These are phyloP conservation scores for Choloepus hoffmanni DNA, from an alignment of 2,113 vertebrate genomes.

Conservation along the genomic window DNA sequence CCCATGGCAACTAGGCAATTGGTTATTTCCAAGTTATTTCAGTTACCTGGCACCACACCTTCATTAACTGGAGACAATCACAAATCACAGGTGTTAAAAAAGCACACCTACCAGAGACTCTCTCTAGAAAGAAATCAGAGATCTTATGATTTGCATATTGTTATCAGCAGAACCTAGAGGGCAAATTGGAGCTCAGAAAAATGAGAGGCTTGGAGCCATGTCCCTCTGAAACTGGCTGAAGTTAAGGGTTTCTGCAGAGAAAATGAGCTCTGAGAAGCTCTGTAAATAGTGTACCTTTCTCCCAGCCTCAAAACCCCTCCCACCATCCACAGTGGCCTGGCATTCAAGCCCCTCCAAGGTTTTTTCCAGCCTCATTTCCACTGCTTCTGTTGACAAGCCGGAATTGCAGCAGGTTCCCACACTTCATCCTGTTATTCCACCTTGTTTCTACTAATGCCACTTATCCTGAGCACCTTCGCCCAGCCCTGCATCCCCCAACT, in stretches of 20 bases:
- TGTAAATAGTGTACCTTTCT: background rate
- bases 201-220: background rate
- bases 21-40: constrained; percentile 55
- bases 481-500: background rate
- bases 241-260: background rate
- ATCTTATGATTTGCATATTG: constrained; percentile 20
- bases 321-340: background rate
- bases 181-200: background rate
- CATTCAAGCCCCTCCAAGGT: background rate
- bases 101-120: background rate
- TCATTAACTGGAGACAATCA: background rate
- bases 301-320: background rate
- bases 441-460: background rate
- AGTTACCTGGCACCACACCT: background rate
- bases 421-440: background rate
- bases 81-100: constrained; percentile 9
- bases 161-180: background rate
- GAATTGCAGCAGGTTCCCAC: background rate
- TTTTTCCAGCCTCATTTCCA: background rate
- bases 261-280: background rate
- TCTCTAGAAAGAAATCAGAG: background rate
- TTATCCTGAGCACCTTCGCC: background rate
- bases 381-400: background rate
- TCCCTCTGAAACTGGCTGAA: background rate
- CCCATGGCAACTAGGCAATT: constrained; percentile 50